phyloP scores from a whole-genome alignment of 2,113 vertebrate species.

The Rallus limicola region DNA sequence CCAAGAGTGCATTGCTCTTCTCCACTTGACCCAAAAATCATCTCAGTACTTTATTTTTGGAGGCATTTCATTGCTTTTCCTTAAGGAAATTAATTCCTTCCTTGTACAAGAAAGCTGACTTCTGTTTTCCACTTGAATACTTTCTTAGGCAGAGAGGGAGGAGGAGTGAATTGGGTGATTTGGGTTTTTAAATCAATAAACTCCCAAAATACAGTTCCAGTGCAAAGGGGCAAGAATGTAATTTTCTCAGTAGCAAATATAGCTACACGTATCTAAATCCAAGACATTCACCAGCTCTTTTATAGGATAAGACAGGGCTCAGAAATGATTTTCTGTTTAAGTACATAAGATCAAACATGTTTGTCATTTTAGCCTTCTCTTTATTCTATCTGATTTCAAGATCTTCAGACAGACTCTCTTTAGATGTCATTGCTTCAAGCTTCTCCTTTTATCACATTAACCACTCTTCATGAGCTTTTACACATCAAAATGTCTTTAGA shows the following conservation, averaged over 20 bases:
- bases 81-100: conserved; percentile 32
- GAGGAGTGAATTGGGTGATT: conserved; percentile 10
- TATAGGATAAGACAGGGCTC: conserved; percentile 55
- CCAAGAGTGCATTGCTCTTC: background rate
- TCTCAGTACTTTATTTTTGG: background rate
- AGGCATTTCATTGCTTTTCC: background rate
- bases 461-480: conserved; percentile 45
- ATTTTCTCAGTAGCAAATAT: conserved; percentile 48
- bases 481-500: conserved; percentile 52
- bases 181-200: conserved; percentile 24
- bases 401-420: conserved; percentile 35
- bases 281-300: conserved; percentile 42
- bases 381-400: conserved; percentile 45
- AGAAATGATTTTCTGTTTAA: conserved; percentile 54
- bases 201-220: background rate
- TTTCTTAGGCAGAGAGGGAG: background rate
- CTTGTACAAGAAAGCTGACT: background rate
- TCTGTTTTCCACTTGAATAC: conserved; percentile 6
- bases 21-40: background rate
- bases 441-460: conserved; percentile 57
- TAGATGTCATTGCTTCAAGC: conserved; percentile 58
- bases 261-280: conserved; percentile 47
- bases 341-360: conserved; percentile 34
- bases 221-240: conserved; percentile 34
- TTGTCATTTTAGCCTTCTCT: conserved; percentile 55